Evolutionary conservation across 2,113 vertebrate species (phyloP).

Genomic region (Zonotrichia leucophrys): DNA sequence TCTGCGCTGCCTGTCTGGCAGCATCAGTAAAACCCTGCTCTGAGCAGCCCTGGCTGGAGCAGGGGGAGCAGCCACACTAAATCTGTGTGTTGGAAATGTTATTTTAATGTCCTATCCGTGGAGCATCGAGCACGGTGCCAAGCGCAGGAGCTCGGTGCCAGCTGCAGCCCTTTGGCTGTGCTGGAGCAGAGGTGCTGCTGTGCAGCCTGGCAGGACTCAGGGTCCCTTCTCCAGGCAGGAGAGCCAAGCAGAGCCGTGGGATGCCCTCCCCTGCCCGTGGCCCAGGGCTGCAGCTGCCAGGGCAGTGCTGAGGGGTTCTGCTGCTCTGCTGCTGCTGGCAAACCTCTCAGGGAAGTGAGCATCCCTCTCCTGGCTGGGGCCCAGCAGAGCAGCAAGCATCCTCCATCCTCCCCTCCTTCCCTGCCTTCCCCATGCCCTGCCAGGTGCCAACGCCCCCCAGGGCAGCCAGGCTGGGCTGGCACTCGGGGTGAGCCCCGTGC

Average conservation of each 20-base stretch:
- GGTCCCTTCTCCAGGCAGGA: neutral
- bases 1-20: neutral
- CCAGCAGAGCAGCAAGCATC: neutral
- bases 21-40: neutral
- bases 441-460: neutral
- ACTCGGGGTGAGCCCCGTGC: neutral
- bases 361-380: neutral
- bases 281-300: neutral
- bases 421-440: neutral
- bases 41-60: neutral
- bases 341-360: neutral
- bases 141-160: neutral
- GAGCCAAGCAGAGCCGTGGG: neutral
- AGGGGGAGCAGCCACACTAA: neutral
- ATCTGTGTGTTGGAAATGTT: slow-evolving; percentile 8
- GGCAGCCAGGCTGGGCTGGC: neutral
- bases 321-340: neutral
- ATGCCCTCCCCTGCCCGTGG: neutral
- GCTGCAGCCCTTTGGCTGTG: slow-evolving; percentile 41
- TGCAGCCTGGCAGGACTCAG: neutral
- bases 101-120: neutral
- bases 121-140: slow-evolving; percentile 2
- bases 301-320: rapidly evolving
- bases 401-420: neutral
- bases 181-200: neutral